Evolutionary conservation across 2,797 vertebrate genomes (phyloP), one percentile per base, ranked within the genome.

Genomic region (Spea hammondii): DNA sequence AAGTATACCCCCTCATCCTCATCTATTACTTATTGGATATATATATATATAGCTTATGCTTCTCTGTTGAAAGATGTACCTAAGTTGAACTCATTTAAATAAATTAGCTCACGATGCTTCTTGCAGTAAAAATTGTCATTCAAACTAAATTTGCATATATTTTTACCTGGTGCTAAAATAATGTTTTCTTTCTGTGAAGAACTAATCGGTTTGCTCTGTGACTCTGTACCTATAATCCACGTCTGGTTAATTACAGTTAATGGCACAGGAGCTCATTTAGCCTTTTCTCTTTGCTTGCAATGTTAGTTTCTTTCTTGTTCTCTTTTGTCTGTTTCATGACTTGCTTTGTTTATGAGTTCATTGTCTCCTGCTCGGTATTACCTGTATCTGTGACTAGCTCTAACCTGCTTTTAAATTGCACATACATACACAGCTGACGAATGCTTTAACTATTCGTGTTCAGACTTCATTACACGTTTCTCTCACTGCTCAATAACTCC

Each of bases 391-490:
- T 62, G 14, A 17, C 32, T 9, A 3, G 59, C 13, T 11, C 13
- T 0, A 2, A 2, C 9, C 12, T 3, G 1, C 55, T 59, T 59
- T 59, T 59, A n/a, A 32, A 32, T 32, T 32, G 8, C 9, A 11
- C 55, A 11, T 13, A 11, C 55, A 10, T 13, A 11, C 13, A 10
- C 3, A n/a, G 13, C 55, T 13, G 9, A 5, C n/a, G 13, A 11
- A 13, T 3, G 55, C 9, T 59, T 59, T 59, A 59, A 59, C 55
- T 13, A 5, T 59, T 59, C 55, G 12, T 11, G 5, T 59, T 13
- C 5, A 13, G 59, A 6, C 59, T 44, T 74, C 47, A 67, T 79
- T 8, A 64, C 46, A 46, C 74, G 66, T 79, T 65, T 79, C 55
- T 62, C 51, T 45, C 47, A 69, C 44, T 7, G 48, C 53, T 67